phyloP scores from a whole-genome alignment of 1,140 invertebrate genomes.

The Papilio xuthus region DNA sequence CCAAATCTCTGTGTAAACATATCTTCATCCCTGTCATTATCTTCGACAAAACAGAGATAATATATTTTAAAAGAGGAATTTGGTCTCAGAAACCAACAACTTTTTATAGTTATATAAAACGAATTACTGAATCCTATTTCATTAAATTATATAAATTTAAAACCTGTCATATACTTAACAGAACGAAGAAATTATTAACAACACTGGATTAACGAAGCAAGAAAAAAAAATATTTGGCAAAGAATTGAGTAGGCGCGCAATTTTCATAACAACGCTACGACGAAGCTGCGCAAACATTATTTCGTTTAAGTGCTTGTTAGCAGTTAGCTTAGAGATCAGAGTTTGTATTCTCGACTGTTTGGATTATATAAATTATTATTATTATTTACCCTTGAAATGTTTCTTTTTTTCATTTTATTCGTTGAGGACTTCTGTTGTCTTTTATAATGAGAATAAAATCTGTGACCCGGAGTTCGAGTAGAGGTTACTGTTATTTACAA shows the following conservation, averaged over 20 bases:
- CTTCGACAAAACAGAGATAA: too few relatives aligned
- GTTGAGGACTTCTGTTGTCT: not conserved
- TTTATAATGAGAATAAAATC: slow-evolving; percentile 7
- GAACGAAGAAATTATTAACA: not conserved
- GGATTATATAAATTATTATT: slow-evolving; percentile 14
- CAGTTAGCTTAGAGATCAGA: slow-evolving; percentile 15
- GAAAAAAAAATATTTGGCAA: slow-evolving; percentile 24
- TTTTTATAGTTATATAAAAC: too few relatives aligned
- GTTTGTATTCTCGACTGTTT: slow-evolving; percentile 22
- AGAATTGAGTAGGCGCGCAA: slow-evolving; percentile 19
- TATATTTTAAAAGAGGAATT: too few relatives aligned
- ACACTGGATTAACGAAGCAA: not conserved
- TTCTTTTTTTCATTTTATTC: not conserved
- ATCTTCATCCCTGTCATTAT: too few relatives aligned
- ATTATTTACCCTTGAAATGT: not conserved
- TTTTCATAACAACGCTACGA: slow-evolving; percentile 17
- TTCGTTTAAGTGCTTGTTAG: slow-evolving; percentile 20
- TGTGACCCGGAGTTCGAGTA: not conserved
- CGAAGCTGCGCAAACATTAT: not conserved
- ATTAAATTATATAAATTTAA: too few relatives aligned
- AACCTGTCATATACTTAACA: not conserved
- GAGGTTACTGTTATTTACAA: not conserved
- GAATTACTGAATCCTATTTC: too few relatives aligned
- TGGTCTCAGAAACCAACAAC: too few relatives aligned
- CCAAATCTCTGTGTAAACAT: too few relatives aligned